Conservation (phyloP, 1,140 invertebrate species). For the Helicoverpa armigera region DNA sequence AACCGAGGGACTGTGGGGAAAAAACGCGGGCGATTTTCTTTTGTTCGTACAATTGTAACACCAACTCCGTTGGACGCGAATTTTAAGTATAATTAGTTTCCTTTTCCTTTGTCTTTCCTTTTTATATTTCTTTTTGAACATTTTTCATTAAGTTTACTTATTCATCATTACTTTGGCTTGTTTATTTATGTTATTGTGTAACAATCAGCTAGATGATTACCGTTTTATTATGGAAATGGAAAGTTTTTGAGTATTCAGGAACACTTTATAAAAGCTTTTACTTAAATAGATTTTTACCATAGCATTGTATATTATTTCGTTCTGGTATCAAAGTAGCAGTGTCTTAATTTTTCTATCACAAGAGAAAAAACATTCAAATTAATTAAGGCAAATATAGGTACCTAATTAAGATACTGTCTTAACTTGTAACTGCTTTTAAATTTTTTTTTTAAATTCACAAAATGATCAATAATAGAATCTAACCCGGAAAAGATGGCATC, state of each 20-base stretch:
- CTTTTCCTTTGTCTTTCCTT: constrained; percentile 34
- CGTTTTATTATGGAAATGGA: background rate
- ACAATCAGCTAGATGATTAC: constrained; percentile 11
- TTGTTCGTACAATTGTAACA: constrained; percentile 37
- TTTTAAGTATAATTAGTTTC: constrained; percentile 45
- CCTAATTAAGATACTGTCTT: too few species aligned
- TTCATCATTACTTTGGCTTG: constrained; percentile 24
- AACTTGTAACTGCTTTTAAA: too few species aligned
- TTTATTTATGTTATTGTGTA: constrained; percentile 20
- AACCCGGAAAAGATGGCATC: too few species aligned
- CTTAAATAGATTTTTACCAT: too few species aligned
- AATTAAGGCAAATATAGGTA: too few species aligned
- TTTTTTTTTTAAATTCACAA: too few species aligned
- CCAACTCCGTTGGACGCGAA: constrained; percentile 3
- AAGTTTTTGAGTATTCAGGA: background rate
- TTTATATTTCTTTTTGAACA: constrained; percentile 25
- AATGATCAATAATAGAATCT: too few species aligned
- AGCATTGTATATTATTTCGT: too few species aligned
- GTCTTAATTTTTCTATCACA: too few species aligned
- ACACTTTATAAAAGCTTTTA: background rate
- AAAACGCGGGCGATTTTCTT: constrained; percentile 18
- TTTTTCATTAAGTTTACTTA: constrained; percentile 36
- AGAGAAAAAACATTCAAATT: too few species aligned
- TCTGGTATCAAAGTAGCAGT: too few species aligned
- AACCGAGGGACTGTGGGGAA: background rate